Conservation (phyloP, 2,797 vertebrate species). For the Psittacula derbiana region DNA sequence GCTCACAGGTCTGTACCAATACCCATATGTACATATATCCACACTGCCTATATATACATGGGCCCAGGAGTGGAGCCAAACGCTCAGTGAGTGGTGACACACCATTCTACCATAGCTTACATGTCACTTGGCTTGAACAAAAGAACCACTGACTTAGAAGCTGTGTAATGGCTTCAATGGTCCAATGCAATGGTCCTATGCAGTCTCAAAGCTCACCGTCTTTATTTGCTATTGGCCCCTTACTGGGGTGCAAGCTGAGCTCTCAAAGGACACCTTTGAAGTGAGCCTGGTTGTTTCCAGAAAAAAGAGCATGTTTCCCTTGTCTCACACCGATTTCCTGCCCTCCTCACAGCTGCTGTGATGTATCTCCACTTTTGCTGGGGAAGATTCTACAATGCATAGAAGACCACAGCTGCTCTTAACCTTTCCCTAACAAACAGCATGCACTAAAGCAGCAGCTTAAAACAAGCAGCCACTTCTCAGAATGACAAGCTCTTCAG, state of each 20-base stretch:
- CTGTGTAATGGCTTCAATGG: background rate
- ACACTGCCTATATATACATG: fast-evolving
- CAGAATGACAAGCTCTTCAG: background rate
- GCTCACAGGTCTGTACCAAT: background rate
- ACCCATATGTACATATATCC: background rate
- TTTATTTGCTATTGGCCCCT: background rate
- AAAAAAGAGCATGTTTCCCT: background rate
- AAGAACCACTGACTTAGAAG: fast-evolving
- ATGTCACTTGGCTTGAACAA: background rate
- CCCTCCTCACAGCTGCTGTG: background rate
- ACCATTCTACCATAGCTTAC: background rate
- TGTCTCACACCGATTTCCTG: background rate
- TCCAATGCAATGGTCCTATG: fast-evolving
- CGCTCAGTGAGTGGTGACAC: background rate
- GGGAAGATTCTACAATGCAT: background rate
- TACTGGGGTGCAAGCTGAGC: background rate
- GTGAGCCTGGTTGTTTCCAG: background rate
- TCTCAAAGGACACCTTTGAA: background rate
- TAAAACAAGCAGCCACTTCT: background rate
- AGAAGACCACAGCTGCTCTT: background rate
- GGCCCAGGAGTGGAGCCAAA: fast-evolving
- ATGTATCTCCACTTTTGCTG: background rate
- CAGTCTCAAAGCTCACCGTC: background rate
- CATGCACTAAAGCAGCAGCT: fast-evolving
- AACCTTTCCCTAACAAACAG: background rate